Percentiles rank a stretch among this genome's conserved stretches.
Conservation (phyloP, 2,113 vertebrate genomes). For the Petroica traversi region DNA sequence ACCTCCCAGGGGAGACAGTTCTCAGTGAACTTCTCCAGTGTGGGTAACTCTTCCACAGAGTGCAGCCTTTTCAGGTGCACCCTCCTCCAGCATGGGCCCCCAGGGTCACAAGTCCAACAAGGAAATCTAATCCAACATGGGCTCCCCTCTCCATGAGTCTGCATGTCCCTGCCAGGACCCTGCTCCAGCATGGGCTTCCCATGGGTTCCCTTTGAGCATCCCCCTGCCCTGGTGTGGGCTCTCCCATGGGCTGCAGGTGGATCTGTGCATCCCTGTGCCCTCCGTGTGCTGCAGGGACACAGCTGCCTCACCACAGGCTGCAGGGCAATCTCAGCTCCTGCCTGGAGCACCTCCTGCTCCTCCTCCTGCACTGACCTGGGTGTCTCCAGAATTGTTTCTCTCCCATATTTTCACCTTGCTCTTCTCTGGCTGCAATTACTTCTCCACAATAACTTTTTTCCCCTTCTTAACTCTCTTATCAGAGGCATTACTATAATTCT, state of each 20-base stretch:
- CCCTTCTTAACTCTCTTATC: not conserved
- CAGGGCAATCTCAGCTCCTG: not conserved
- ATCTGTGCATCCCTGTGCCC: not conserved
- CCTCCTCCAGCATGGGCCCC: not conserved
- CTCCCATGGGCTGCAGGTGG: too few relatives aligned
- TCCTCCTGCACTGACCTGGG: not conserved
- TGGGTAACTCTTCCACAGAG: too few relatives aligned
- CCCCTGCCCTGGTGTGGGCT: too few relatives aligned
- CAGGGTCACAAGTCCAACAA: too few relatives aligned
- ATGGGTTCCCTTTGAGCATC: too few relatives aligned
- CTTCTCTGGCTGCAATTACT: not conserved
- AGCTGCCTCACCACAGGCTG: not conserved
- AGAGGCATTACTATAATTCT: not conserved
- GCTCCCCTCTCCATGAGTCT: too few relatives aligned
- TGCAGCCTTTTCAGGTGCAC: not conserved
- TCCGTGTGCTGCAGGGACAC: too few relatives aligned
- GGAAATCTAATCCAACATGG: too few relatives aligned
- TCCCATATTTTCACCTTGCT: not conserved
- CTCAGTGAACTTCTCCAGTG: not conserved
- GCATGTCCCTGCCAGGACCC: too few relatives aligned
- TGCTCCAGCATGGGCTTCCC: too few relatives aligned
- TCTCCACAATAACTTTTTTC: not conserved
- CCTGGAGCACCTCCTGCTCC: not conserved
- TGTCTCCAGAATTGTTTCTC: not conserved
- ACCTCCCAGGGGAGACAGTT: fast-evolving